phyloP scores from a whole-genome alignment of 2,888 invertebrate genomes.

The Arctia plantaginis region DNA sequence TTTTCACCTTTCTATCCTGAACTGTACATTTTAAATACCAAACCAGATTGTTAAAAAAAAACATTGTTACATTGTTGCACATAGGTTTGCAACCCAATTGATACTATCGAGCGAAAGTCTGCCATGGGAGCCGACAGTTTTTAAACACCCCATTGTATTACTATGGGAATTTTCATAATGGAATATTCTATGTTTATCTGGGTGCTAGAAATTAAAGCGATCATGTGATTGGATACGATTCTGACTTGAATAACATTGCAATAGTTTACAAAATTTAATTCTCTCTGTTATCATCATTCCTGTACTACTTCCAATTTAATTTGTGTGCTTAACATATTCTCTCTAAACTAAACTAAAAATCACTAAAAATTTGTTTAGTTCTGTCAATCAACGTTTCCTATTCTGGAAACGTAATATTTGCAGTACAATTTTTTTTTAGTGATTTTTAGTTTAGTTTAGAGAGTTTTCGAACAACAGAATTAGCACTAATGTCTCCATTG shows the following conservation, averaged over 20 bases:
- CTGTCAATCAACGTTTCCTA: no score
- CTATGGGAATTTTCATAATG: constrained; percentile 51
- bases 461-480: no score
- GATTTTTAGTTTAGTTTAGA: no score
- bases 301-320: no score
- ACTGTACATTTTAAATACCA: constrained; percentile 33
- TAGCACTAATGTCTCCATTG: no score
- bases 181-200: constrained; percentile 32
- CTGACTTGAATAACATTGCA: not conserved
- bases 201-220: constrained; percentile 17
- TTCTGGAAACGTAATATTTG: no score
- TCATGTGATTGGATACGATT: constrained; percentile 27
- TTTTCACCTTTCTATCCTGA: not conserved
- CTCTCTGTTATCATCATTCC: no score
- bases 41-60: constrained; percentile 59
- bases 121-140: constrained; percentile 70
- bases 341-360: no score
- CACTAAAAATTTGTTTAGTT: no score
- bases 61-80: constrained; percentile 52
- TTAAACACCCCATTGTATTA: constrained; percentile 59
- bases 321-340: no score
- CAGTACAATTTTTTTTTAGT: no score
- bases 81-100: constrained; percentile 55
- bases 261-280: not conserved
- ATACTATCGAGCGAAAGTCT: constrained; percentile 77